A percentile compares a stretch with the other conserved stretches of the same genome.
These are phyloP conservation scores for Drosophila leonis DNA, from an alignment of 2,888 invertebrate species.

Conservation along the genomic window DNA sequence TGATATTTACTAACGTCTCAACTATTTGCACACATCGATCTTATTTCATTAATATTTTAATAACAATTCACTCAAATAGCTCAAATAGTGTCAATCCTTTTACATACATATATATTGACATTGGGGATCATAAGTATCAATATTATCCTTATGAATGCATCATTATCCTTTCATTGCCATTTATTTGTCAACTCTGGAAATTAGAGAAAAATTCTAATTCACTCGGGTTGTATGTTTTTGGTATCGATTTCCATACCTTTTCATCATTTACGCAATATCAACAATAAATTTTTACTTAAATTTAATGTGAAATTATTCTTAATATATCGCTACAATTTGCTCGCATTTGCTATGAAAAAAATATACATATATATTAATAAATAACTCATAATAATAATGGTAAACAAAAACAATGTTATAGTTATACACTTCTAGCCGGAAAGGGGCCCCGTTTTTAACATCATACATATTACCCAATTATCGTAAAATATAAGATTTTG, in stretches of 20 bases:
- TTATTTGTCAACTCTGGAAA: slow-evolving; percentile 62
- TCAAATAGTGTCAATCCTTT: slow-evolving; percentile 73
- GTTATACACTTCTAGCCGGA: slow-evolving; percentile 54
- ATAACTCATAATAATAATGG: slow-evolving; percentile 36
- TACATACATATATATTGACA: slow-evolving; percentile 64
- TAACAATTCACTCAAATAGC: slow-evolving; percentile 80
- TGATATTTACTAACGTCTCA: slow-evolving; percentile 74
- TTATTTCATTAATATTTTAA: slow-evolving; percentile 76
- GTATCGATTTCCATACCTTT: slow-evolving; percentile 18
- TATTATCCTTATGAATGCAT: slow-evolving; percentile 56
- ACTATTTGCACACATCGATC: slow-evolving; percentile 62
- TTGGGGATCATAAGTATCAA: slow-evolving; percentile 74
- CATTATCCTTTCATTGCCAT: slow-evolving; percentile 46
- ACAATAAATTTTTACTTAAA: slow-evolving; percentile 78
- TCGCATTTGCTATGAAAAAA: slow-evolving; percentile 69
- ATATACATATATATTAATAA: slow-evolving; percentile 23
- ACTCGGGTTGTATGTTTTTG: slow-evolving; percentile 55
- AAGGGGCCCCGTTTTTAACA: slow-evolving; percentile 40
- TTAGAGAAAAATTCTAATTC: slow-evolving; percentile 81
- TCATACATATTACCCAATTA: slow-evolving; percentile 46
- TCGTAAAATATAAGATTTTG: slow-evolving; percentile 75
- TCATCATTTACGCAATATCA: slow-evolving; percentile 70
- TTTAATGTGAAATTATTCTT: slow-evolving; percentile 74
- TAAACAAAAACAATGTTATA: slow-evolving; percentile 23
- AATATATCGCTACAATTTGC: slow-evolving; percentile 77